These are phyloP conservation scores for Chloropsis hardwickii DNA, from an alignment of 2,113 vertebrate genomes.

Conservation along the genomic window DNA sequence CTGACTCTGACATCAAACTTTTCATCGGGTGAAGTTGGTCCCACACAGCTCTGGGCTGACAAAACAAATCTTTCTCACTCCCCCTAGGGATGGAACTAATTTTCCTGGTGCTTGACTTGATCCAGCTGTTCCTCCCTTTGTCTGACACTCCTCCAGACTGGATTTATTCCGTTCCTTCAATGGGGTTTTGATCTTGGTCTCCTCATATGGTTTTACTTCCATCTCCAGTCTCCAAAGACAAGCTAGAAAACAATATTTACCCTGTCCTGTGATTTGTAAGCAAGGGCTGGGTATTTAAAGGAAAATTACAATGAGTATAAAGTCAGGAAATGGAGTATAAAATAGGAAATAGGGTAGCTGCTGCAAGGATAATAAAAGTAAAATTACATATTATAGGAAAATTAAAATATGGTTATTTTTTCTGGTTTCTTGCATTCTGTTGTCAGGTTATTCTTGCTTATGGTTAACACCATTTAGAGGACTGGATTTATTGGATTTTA, in stretches of 20 bases:
- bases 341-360: not conserved
- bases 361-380: not conserved
- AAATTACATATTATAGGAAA: not conserved
- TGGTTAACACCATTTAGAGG: not conserved
- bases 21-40: not conserved
- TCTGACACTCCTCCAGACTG: constrained; percentile 58
- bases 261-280: constrained; percentile 9
- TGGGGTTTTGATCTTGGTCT: constrained; percentile 22
- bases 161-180: not conserved
- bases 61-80: constrained; percentile 28
- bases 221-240: not conserved
- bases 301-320: not conserved
- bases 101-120: constrained; percentile 49
- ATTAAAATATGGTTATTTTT: not conserved
- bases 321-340: not conserved
- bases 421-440: not conserved
- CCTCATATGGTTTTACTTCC: constrained; percentile 27
- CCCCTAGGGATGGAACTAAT: constrained; percentile 58
- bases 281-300: not conserved
- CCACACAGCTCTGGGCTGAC: not conserved
- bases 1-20: constrained; percentile 10
- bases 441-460: not conserved
- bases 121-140: constrained; percentile 60
- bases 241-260: constrained; percentile 11
- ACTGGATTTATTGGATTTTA: not conserved